Evolutionary conservation across 1,140 invertebrate species (phyloP), one percentile per base, ranked within the genome.

Genomic region (Orius insidiosus): DNA sequence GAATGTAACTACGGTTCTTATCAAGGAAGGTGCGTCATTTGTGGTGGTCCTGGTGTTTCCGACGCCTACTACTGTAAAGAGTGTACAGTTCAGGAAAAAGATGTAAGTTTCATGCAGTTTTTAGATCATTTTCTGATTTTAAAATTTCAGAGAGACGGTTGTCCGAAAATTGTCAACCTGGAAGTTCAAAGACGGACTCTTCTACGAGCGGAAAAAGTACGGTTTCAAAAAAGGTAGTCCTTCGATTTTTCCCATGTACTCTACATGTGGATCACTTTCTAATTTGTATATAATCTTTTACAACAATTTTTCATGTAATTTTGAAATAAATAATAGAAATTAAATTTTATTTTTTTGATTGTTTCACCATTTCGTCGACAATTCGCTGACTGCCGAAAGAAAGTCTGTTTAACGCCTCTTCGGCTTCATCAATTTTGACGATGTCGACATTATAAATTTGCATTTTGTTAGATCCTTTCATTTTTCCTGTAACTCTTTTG

Each of bases 41-140:
- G 96, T 67, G 96, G 96, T 38, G 96, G 96, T 7, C 92, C 93
- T 34, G 96, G 96, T 10, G 89, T 98, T 2, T 97, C 92, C 0
- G 96, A 99, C 68, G 96, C 96, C 2, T 99, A 99, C 63, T 99
- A 99, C 60, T 99, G 96, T 63, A 98, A 98, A 64, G 95, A 98
- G 64, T 99, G 96, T 59, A 99, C 95, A 2, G 89, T 98, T 53
- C 89, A 95, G 63, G 96, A 99, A 61, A 99, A 99, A 75, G 96
- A 99, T 66, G 86, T 90, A 64, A 76, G 79, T 73, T 10, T 46
- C 31, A n/a, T n/a, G n/a, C n/a, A n/a, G n/a, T n/a, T n/a, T n/a
- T n/a, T n/a, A n/a, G n/a, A n/a, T n/a, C n/a, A n/a, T n/a, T n/a
- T n/a, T n/a, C n/a, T n/a, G n/a, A n/a, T n/a, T n/a, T n/a, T n/a